Evolutionary conservation across 1,140 invertebrate genomes (phyloP), one percentile per base, ranked within the genome.

Genomic region (Brachystomella parvula): DNA sequence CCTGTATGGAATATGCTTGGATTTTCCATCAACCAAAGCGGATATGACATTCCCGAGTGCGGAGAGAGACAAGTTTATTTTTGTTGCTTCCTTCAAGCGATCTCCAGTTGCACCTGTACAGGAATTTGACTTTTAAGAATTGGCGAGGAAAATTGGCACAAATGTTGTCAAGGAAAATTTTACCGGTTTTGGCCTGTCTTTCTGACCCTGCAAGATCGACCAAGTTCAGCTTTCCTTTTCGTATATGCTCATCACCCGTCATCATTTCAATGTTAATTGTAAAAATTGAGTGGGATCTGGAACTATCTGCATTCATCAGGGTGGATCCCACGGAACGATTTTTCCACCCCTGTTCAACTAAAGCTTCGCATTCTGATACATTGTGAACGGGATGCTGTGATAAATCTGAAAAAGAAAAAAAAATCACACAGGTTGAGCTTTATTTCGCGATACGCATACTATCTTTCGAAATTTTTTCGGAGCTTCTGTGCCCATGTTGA

Each of bases 21-120:
- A 85, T 79, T 94, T 89, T 1, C 89, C 88, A 77, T 89, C 90
- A 0, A 95, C 93, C 39, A 96, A 78, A 0, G 93, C 92, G 17
- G 92, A 94, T 64, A 96, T 96, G 0, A 96, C 93, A 80, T 96
- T 96, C 19, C 93, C 94, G 47, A 96, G 78, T 0, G 93, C 94
- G 15, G 91, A 94, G 19, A 96, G 78, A 6, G 91, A 94, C n/a
- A 96, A 78, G 81, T 96, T 96, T 65, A 96, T 96, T 80, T 94
- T 95, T 0, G 90, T 94, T 0, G 93, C 93, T 81, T 96, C 93
- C 75, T 92, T 94, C 26, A 96, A 79, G 26, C 93, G 79, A 68
- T 94, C 90, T 0, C 93, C 90, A 1, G 85, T 85, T 1, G 89
- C 88, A 15, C 92, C 88, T 83, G 35, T 15, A 63, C 17, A 39